phyloP scores from a whole-genome alignment of 2,113 vertebrate genomes.

The Atherinomorus stipes region DNA sequence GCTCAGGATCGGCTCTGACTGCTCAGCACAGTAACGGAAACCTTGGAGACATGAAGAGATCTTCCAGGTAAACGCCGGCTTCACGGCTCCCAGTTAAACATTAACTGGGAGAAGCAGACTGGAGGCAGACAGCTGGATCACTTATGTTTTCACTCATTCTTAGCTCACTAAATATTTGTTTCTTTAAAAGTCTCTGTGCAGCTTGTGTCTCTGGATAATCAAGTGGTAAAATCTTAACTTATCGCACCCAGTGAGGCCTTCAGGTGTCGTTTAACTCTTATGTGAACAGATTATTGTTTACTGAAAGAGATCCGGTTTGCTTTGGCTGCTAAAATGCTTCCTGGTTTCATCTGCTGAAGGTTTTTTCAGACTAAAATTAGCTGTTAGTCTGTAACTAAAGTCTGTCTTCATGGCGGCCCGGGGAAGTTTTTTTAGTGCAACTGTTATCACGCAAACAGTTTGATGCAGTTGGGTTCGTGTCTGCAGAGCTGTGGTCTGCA shows the following conservation, averaged over 20 bases:
- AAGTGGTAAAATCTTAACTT: not conserved
- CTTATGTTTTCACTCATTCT: too few species aligned
- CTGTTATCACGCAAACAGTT: constrained; percentile 40
- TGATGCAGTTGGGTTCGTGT: constrained; percentile 13
- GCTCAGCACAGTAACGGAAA: constrained; percentile 50
- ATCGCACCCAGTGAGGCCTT: not conserved
- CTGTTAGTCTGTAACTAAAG: not conserved
- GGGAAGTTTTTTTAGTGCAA: constrained; percentile 46
- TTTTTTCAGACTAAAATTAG: not conserved
- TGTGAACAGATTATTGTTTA: constrained; percentile 6
- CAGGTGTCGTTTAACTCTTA: not conserved
- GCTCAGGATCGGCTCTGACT: constrained; percentile 37
- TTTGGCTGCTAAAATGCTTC: not conserved
- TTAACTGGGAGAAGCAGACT: not conserved
- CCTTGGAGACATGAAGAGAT: constrained; percentile 78
- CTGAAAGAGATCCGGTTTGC: not conserved
- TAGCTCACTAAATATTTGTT: too few species aligned
- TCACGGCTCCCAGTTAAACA: not conserved
- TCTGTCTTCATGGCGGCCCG: not conserved
- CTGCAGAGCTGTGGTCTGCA: constrained; percentile 6
- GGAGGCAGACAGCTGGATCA: not conserved
- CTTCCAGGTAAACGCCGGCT: constrained; percentile 76
- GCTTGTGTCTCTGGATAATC: not conserved
- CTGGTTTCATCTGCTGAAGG: not conserved
- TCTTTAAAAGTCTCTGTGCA: not conserved